phyloP scores from a whole-genome alignment of 2,113 vertebrate species.

The Passerina amoena region DNA sequence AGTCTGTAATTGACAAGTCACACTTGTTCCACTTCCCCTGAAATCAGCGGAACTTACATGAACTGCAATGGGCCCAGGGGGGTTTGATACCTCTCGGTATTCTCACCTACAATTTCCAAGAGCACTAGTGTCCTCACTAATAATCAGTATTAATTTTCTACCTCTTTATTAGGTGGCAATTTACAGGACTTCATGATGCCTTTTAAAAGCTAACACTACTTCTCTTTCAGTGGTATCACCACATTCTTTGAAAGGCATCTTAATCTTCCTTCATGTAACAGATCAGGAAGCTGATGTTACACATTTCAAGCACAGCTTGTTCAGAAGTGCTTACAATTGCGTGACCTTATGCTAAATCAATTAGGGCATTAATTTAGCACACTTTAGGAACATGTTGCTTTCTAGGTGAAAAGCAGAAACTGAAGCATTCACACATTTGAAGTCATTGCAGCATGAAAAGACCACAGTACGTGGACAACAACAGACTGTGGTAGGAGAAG shows the following conservation, averaged over 20 bases:
- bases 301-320: background rate
- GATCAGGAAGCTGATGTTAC: background rate
- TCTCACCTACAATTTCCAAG: background rate
- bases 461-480: background rate
- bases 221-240: background rate
- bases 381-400: background rate
- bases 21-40: background rate
- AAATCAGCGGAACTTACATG: background rate
- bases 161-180: background rate
- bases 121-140: background rate
- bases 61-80: background rate
- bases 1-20: background rate
- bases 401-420: background rate
- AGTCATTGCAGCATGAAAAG: background rate
- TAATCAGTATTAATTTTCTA: background rate
- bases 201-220: background rate
- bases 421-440: background rate
- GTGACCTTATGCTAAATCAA: background rate
- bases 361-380: background rate
- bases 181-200: background rate
- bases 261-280: background rate
- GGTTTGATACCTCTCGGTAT: background rate
- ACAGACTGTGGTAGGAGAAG: background rate
- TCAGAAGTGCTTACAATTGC: background rate
- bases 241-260: background rate